Evolutionary conservation across 2,113 vertebrate genomes (phyloP).

Genomic region (Centropus bengalensis): DNA sequence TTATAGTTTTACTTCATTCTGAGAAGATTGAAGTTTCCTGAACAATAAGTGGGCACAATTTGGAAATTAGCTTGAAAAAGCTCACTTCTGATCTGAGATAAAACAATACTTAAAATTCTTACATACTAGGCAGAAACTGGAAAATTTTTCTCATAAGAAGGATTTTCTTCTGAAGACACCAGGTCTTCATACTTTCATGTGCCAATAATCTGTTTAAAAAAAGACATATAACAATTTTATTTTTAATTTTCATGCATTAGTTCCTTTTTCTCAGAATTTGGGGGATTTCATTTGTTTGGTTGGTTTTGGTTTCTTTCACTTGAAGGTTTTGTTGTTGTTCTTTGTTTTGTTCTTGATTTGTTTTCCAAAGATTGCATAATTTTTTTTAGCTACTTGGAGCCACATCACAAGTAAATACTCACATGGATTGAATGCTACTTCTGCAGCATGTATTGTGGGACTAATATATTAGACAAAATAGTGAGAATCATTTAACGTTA

Average conservation of each 20-base stretch:
- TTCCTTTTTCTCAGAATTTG: neutral
- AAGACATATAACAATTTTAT: neutral
- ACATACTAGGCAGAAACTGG: neutral
- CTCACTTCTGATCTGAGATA: neutral
- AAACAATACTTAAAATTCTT: neutral
- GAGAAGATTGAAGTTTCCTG: neutral
- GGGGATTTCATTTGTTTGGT: neutral
- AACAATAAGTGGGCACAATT: neutral
- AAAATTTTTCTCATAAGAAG: neutral
- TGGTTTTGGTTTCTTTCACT: neutral
- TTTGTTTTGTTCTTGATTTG: neutral
- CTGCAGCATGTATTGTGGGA: rapidly evolving
- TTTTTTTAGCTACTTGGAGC: neutral
- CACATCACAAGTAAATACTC: neutral
- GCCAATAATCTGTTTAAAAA: neutral
- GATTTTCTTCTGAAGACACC: neutral
- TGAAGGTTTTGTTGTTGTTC: neutral
- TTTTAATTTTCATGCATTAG: neutral
- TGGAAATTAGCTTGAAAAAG: neutral
- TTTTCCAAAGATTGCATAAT: neutral
- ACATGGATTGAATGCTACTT: neutral
- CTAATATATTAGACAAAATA: neutral
- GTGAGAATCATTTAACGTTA: neutral
- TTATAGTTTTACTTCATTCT: neutral
- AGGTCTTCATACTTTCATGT: neutral